Evolutionary conservation across 2,797 vertebrate genomes (phyloP).

Genomic region (Philypnodon macrostomus): DNA sequence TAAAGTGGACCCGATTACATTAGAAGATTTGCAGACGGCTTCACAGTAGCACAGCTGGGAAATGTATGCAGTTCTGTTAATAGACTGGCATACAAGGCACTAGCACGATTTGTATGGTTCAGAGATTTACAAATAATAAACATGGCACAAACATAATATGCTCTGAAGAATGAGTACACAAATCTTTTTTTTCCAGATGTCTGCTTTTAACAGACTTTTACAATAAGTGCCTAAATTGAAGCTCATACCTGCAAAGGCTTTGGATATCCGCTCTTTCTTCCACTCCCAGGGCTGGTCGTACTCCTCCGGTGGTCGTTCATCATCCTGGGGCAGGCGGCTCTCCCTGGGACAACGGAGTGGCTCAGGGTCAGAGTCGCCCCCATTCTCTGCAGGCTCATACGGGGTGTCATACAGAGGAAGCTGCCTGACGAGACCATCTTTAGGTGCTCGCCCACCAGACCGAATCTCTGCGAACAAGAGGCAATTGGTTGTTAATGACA

Average conservation of each 20-base stretch:
- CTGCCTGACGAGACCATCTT: constrained; percentile 79
- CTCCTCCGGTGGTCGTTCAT: constrained; percentile 93
- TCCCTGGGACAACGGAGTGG: constrained; percentile 80
- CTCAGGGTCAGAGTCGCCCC: constrained; percentile 77
- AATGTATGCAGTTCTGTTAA: too few relatives aligned
- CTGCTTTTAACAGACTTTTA: too few relatives aligned
- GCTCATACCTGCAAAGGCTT: constrained; percentile 90
- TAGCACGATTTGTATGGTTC: background rate
- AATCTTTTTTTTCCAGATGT: too few relatives aligned
- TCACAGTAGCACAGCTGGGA: constrained; percentile 11
- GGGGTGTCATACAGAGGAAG: constrained; percentile 93
- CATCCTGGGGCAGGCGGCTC: constrained; percentile 92
- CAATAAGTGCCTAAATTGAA: too few relatives aligned
- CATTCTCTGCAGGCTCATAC: constrained; percentile 87
- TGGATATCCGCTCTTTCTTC: constrained; percentile 97
- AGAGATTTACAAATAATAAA: background rate
- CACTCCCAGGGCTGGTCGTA: constrained; percentile 99
- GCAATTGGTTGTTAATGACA: constrained; percentile 9
- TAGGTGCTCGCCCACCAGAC: constrained; percentile 76
- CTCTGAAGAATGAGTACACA: too few relatives aligned
- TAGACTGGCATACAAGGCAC: background rate
- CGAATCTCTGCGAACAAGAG: constrained; percentile 84
- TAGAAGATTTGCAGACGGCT: constrained; percentile 11
- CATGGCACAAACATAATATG: background rate
- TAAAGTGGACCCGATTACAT: constrained; percentile 19